phyloP scores from a whole-genome alignment of 2,113 vertebrate genomes.

The Nicator chloris region DNA sequence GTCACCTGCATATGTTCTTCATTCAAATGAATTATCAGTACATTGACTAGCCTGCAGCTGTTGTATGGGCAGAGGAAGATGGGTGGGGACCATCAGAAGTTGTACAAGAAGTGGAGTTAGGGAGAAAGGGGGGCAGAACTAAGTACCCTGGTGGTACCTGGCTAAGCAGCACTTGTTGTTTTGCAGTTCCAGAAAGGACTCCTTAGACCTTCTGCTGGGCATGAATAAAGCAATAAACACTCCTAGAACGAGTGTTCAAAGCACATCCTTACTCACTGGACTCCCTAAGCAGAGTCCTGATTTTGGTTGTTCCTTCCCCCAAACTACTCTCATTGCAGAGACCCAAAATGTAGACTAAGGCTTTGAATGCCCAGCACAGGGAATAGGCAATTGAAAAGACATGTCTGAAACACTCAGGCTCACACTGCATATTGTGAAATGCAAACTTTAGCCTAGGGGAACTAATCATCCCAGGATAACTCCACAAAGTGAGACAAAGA shows the following conservation, averaged over 20 bases:
- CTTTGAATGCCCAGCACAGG: background rate
- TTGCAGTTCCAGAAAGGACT: background rate
- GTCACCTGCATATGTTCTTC: background rate
- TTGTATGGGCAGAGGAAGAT: background rate
- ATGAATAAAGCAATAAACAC: background rate
- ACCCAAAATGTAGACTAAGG: background rate
- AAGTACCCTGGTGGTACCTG: background rate
- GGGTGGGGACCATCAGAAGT: background rate
- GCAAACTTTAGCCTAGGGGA: background rate
- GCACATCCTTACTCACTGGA: background rate
- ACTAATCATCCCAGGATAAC: background rate
- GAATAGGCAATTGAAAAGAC: background rate
- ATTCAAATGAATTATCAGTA: background rate
- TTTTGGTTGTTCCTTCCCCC: background rate
- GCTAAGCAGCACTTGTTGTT: background rate
- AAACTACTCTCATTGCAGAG: background rate
- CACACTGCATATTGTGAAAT: background rate
- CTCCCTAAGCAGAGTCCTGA: background rate
- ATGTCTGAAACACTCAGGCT: background rate
- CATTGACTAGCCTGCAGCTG: background rate
- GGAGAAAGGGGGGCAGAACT: background rate
- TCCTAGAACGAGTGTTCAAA: background rate
- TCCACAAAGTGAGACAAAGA: background rate
- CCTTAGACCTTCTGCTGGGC: background rate
- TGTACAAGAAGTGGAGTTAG: background rate